Evolutionary conservation across 2,113 vertebrate species (phyloP).

Genomic region (Tapirus terrestris): DNA sequence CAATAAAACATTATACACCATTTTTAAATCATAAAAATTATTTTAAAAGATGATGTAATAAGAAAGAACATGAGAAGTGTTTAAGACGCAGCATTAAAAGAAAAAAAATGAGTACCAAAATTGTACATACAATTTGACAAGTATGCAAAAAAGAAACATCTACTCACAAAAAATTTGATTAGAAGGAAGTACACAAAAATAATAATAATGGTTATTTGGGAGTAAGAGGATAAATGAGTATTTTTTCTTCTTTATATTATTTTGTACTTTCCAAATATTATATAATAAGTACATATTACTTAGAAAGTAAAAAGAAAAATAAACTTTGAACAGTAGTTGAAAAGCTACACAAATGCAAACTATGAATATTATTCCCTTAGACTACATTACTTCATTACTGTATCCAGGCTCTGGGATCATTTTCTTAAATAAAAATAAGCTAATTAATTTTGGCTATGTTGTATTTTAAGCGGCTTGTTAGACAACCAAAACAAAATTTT

Average conservation of each 20-base stretch:
- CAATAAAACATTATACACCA: not conserved
- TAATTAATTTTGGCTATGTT: not conserved
- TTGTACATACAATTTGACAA: not conserved
- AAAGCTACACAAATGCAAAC: not conserved
- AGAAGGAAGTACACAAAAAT: not conserved
- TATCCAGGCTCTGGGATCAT: not conserved
- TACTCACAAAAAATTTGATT: not conserved
- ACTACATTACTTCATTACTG: not conserved
- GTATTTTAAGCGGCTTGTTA: not conserved
- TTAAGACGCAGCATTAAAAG: not conserved
- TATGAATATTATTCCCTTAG: not conserved
- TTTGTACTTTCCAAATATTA: conserved; percentile 33
- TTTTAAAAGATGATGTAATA: not conserved
- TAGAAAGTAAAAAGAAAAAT: conserved; percentile 20
- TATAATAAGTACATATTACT: not conserved
- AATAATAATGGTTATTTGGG: not conserved
- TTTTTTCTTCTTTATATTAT: conserved; percentile 34
- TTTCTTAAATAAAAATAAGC: conserved; percentile 51
- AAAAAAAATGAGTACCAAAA: conserved; percentile 36
- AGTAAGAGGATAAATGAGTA: not conserved
- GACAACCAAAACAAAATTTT: not conserved
- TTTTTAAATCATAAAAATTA: conserved; percentile 37
- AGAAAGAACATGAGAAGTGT: not conserved
- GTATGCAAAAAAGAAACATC: not conserved
- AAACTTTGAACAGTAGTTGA: not conserved